These are phyloP conservation scores for Aporophyla lueneburgensis DNA, from an alignment of 2,888 invertebrate genomes.

Conservation along the genomic window DNA sequence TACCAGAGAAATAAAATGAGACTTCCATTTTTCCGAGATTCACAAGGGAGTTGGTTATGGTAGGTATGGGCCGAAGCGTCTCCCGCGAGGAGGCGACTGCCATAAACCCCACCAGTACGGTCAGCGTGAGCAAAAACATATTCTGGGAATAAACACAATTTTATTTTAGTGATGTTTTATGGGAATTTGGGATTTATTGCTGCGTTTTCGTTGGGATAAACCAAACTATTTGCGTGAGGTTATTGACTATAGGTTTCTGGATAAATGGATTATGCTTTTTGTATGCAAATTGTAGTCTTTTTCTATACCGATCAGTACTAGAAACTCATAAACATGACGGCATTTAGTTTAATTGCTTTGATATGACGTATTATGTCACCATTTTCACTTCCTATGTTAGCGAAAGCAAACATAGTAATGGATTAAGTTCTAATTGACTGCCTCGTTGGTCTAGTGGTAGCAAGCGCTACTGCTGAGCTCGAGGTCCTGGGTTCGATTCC, in stretches of 20 bases:
- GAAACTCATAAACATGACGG: slow-evolving; percentile 10
- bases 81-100: slow-evolving; percentile 70
- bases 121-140: slow-evolving; percentile 66
- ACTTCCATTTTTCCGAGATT: slow-evolving; percentile 88
- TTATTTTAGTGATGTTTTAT: slow-evolving; percentile 26
- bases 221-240: not conserved
- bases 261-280: slow-evolving; percentile 3
- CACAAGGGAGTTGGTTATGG: slow-evolving; percentile 83
- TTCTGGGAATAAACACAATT: slow-evolving; percentile 62
- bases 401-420: slow-evolving; percentile 29
- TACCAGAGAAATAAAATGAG: slow-evolving; percentile 81
- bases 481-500: too few species aligned
- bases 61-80: slow-evolving; percentile 74
- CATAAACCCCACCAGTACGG: slow-evolving; percentile 67
- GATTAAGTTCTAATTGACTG: slow-evolving; percentile 35
- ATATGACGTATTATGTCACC: slow-evolving; percentile 3
- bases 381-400: slow-evolving; percentile 17
- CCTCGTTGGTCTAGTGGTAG: too few species aligned
- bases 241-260: not conserved
- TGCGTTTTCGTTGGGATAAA: slow-evolving; percentile 15
- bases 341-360: slow-evolving; percentile 22
- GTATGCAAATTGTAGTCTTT: not conserved
- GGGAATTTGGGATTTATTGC: slow-evolving; percentile 15
- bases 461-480: too few species aligned
- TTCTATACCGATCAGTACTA: not conserved